Conservation (phyloP, 2,888 invertebrate genomes). For the Eristalis intricaria region DNA sequence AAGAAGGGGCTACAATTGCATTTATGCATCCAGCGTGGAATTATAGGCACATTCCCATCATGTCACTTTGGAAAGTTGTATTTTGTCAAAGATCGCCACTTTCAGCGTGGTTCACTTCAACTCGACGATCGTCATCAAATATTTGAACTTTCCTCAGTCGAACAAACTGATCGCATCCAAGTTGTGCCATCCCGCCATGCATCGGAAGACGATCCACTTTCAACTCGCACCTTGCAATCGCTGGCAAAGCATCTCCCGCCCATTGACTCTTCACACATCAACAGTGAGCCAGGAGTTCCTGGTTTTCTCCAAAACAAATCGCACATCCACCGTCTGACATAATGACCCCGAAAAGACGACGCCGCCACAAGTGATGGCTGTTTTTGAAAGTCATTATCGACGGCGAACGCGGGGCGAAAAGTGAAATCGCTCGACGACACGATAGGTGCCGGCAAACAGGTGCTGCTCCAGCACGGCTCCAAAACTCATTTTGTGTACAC, state of each 20-base stretch:
- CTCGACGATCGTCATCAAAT: not conserved
- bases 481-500: slow-evolving; percentile 43
- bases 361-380: slow-evolving; percentile 21
- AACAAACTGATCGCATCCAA: not conserved
- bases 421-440: slow-evolving; percentile 56
- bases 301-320: slow-evolving; percentile 39
- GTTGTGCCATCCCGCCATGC: no score
- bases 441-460: slow-evolving; percentile 35
- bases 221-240: slow-evolving; percentile 8
- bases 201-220: slow-evolving; percentile 33
- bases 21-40: no score
- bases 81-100: no score
- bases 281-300: slow-evolving; percentile 6
- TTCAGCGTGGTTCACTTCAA: no score
- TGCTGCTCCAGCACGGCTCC: slow-evolving; percentile 16
- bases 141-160: not conserved
- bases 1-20: no score
- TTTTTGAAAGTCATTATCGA: slow-evolving; percentile 59
- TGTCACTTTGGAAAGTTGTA: no score
- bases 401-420: slow-evolving; percentile 24
- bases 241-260: slow-evolving; percentile 43
- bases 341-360: slow-evolving; percentile 63
- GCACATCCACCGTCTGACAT: slow-evolving; percentile 52
- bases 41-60: no score
- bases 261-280: slow-evolving; percentile 25